Evolutionary conservation across 2,888 invertebrate species (phyloP).

Genomic region (Bembecia ichneumoniformis): DNA sequence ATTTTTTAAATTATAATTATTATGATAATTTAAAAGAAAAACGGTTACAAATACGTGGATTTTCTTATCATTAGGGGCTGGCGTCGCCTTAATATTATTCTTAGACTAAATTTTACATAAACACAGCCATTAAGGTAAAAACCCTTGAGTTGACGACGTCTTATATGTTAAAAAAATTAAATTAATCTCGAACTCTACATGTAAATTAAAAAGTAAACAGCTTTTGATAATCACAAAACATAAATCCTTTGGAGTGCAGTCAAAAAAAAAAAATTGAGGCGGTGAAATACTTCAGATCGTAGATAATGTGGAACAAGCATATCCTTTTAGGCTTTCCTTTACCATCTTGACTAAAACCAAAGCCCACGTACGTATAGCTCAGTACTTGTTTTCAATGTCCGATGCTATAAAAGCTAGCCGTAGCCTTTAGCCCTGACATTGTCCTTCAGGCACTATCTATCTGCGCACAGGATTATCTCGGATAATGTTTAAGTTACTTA

Average conservation of each 20-base stretch:
- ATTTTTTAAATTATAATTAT: no score
- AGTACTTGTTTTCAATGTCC: conserved; percentile 48
- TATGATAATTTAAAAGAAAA: no score
- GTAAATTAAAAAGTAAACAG: not conserved
- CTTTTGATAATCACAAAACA: not conserved
- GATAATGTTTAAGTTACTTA: conserved; percentile 35
- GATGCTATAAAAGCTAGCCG: conserved; percentile 62
- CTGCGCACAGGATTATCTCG: conserved; percentile 21
- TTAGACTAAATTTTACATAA: no score
- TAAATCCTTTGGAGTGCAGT: not conserved
- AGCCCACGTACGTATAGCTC: conserved; percentile 51
- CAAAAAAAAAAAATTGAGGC: not conserved
- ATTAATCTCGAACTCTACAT: not conserved
- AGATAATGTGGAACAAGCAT: conserved; percentile 30
- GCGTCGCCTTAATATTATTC: no score
- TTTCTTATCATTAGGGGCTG: no score
- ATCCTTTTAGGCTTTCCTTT: conserved; percentile 58
- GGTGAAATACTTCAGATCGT: not conserved
- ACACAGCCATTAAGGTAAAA: no score
- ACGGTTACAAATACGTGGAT: no score
- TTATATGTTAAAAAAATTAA: no score
- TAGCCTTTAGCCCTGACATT: conserved; percentile 62
- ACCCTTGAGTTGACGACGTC: no score
- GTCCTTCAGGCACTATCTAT: conserved; percentile 30
- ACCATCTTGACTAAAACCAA: conserved; percentile 52